Percentiles rank a stretch among this genome's conserved stretches.
Conservation (phyloP, 2,113 vertebrate genomes). For the Muntiacus muntjak region DNA sequence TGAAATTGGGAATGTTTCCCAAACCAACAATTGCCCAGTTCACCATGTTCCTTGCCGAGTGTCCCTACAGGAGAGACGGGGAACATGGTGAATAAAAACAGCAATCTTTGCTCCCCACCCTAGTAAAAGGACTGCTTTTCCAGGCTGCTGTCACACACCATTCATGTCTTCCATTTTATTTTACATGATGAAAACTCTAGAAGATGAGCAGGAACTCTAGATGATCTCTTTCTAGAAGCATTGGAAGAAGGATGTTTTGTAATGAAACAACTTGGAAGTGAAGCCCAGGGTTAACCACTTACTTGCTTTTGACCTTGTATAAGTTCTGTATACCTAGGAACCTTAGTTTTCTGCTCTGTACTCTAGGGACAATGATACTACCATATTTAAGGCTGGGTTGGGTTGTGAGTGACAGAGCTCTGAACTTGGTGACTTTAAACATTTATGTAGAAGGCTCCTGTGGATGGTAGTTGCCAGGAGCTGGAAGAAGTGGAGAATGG, state of each 20-base stretch:
- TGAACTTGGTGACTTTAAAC: background rate
- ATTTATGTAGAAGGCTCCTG: background rate
- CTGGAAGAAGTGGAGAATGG: background rate
- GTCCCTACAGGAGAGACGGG: background rate
- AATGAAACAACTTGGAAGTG: background rate
- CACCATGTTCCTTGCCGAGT: background rate
- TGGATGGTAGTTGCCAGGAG: background rate
- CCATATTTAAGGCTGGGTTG: background rate
- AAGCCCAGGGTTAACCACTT: background rate
- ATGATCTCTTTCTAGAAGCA: background rate
- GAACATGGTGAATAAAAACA: background rate
- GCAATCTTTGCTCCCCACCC: background rate
- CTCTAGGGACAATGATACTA: background rate
- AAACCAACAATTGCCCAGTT: background rate
- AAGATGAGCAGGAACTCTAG: background rate
- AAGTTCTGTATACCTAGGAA: background rate
- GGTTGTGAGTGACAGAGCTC: background rate
- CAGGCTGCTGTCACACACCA: background rate
- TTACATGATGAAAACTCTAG: background rate
- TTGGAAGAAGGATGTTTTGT: background rate
- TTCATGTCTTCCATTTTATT: background rate
- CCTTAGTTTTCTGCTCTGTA: background rate
- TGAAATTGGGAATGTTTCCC: conserved; percentile 40
- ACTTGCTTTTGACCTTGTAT: background rate
- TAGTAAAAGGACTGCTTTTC: background rate